phyloP scores from a whole-genome alignment of 2,888 invertebrate species.

The Mellilla xanthometata region DNA sequence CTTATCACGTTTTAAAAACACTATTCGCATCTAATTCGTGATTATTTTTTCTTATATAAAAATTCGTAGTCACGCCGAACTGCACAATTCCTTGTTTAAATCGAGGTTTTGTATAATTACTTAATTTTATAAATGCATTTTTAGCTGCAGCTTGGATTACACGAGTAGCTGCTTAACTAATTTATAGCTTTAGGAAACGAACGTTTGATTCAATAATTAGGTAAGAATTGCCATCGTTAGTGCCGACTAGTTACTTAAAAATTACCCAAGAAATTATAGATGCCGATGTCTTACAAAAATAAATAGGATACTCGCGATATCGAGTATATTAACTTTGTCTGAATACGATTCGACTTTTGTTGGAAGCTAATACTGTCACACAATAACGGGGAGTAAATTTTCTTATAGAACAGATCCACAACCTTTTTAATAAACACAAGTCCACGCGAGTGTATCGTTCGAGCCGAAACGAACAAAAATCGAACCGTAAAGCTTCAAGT shows the following conservation, averaged over 20 bases:
- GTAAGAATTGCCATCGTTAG: slow-evolving; percentile 32
- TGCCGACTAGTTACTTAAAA: slow-evolving; percentile 31
- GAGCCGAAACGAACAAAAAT: slow-evolving; percentile 20
- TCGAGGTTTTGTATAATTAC: slow-evolving; percentile 45
- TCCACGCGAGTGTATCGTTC: slow-evolving; percentile 6
- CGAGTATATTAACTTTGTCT: slow-evolving; percentile 2
- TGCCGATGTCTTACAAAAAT: slow-evolving; percentile 17
- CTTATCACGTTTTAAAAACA: slow-evolving; percentile 32
- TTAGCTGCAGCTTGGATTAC: slow-evolving; percentile 21
- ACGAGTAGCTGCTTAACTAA: slow-evolving; percentile 15
- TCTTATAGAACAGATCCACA: slow-evolving; percentile 9
- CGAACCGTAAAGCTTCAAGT: slow-evolving; percentile 18
- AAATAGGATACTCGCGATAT: slow-evolving; percentile 21
- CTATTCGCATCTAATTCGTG: slow-evolving; percentile 49
- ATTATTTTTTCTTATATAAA: slow-evolving; percentile 40
- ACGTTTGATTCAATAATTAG: slow-evolving; percentile 15
- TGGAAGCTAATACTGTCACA: slow-evolving; percentile 2
- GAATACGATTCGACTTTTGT: slow-evolving; percentile 20
- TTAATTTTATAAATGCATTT: slow-evolving; percentile 55
- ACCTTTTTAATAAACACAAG: slow-evolving; percentile 1
- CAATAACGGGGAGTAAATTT: background rate
- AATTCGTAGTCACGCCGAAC: slow-evolving; percentile 67
- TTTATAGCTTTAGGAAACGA: slow-evolving; percentile 1
- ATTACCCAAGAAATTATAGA: slow-evolving; percentile 3
- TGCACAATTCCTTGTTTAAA: slow-evolving; percentile 73